Percentiles rank a stretch among this genome's conserved stretches.
phyloP scores from a whole-genome alignment of 2,797 vertebrate genomes.

The Coendou prehensilis region DNA sequence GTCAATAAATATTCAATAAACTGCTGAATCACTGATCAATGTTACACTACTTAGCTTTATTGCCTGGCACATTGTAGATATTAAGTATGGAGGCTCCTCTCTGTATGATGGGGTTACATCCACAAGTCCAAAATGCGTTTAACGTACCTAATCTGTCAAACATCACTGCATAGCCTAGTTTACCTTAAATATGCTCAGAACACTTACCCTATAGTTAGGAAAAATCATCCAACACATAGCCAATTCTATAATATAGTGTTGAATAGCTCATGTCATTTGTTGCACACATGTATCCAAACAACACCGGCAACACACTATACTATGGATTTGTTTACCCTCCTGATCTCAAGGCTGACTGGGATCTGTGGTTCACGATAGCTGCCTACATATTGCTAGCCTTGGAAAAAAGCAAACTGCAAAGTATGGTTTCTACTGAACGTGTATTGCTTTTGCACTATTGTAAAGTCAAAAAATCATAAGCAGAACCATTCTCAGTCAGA shows the following conservation, averaged over 20 bases:
- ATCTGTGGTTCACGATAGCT: not conserved
- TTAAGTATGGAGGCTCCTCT: not conserved
- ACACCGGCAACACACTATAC: no score
- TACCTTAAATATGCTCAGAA: not conserved
- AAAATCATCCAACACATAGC: not conserved
- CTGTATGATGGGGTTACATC: not conserved
- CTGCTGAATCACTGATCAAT: not conserved
- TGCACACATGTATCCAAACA: not conserved
- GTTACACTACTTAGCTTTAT: not conserved
- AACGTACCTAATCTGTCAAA: not conserved
- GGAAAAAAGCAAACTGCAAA: not conserved
- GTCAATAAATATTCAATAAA: conserved; percentile 1
- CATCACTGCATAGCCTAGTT: not conserved
- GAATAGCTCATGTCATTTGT: not conserved
- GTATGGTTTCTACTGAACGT: not conserved
- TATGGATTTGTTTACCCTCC: not conserved
- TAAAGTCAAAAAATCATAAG: not conserved
- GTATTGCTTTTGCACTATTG: not conserved
- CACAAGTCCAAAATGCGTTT: not conserved
- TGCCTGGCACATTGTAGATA: not conserved
- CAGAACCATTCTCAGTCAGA: not conserved
- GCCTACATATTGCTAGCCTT: not conserved
- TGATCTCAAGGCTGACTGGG: not conserved
- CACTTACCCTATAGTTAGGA: not conserved
- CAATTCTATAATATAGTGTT: not conserved